Percentiles rank a stretch among this genome's conserved stretches.
Evolutionary conservation across 2,797 vertebrate species (phyloP).

Genomic region (Carcharodon carcharias): DNA sequence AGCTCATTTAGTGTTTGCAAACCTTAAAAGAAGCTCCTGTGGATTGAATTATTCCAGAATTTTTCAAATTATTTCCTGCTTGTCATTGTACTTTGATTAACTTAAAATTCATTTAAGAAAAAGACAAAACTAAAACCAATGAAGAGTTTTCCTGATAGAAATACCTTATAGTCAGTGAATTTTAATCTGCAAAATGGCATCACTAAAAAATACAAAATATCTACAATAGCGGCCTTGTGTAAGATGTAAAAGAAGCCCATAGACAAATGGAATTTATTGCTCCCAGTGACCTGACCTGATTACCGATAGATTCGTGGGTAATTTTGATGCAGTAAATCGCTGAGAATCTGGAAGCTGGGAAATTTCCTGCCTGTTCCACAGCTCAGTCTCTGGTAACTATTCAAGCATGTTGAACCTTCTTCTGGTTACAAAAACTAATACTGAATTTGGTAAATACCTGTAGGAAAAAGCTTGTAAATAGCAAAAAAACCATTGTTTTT

Average conservation of each 20-base stretch:
- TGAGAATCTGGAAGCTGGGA: constrained; percentile 8
- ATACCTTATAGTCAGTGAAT: neutral
- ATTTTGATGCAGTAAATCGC: constrained; percentile 32
- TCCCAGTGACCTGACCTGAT: constrained; percentile 31
- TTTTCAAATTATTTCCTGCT: neutral
- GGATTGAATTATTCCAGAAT: neutral
- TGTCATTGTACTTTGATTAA: neutral
- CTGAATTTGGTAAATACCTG: neutral
- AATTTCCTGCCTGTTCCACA: neutral
- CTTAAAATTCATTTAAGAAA: neutral
- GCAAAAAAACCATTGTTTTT: neutral
- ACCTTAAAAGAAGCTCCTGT: neutral
- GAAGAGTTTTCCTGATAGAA: neutral
- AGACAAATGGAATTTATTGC: constrained; percentile 36
- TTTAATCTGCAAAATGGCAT: neutral
- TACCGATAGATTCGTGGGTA: constrained; percentile 21
- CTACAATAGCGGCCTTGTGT: neutral
- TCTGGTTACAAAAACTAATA: neutral
- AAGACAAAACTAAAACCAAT: neutral
- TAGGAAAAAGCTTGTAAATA: neutral
- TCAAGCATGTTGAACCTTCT: neutral
- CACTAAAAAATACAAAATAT: neutral
- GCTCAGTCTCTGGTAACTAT: neutral
- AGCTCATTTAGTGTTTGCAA: constrained; percentile 16
- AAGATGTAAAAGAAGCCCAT: constrained; percentile 26